Evolutionary conservation across 2,888 invertebrate genomes (phyloP), one percentile per base, ranked within the genome.

Genomic region (Ceraclea dissimilis): DNA sequence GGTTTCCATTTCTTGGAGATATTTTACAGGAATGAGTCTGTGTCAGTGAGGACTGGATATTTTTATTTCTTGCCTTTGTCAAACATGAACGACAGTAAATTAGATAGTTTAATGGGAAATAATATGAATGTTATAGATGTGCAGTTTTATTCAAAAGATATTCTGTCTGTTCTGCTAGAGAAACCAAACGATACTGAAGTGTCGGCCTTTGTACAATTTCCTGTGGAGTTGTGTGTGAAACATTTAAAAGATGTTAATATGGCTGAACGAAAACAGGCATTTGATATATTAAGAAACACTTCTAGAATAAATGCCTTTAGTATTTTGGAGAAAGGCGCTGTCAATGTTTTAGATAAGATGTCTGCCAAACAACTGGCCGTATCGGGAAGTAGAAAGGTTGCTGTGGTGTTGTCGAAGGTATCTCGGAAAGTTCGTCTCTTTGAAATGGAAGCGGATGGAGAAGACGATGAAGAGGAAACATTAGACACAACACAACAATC

Each of bases 371-470:
- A 78, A 60, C 80, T 95, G 66, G 87, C 93, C 1, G 93, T 94
- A 2, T 93, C 93, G 47, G 93, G 94, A 1, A 83, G 85, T 54
- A 71, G 84, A 58, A 87, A 89, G 73, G 91, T 95, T 8, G 87
- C 92, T 8, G 89, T 93, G 43, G 84, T 95, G 49, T 74, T 94
- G 43, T 87, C 90, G 16, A 87, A 89, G 64, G 90, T 83, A 65
- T 76, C 79, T 53, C 82, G 90, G 58, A 88, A 91, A 69, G 88
- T 95, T 46, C 79, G 91, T 60, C 80, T 94, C 49, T 90, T 90
- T 68, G 93, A 95, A 71, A 93, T 93, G 85, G 95, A 95, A 75
- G 88, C 86, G 0, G 94, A 94, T 67, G 93, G 92, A 20, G 91
- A 91, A 56, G 94, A 95, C 61, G 93, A 93, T 54, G 88, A 88